Evolutionary conservation across 2,797 vertebrate genomes (phyloP).

Genomic region (Gephyroberyx darwinii): DNA sequence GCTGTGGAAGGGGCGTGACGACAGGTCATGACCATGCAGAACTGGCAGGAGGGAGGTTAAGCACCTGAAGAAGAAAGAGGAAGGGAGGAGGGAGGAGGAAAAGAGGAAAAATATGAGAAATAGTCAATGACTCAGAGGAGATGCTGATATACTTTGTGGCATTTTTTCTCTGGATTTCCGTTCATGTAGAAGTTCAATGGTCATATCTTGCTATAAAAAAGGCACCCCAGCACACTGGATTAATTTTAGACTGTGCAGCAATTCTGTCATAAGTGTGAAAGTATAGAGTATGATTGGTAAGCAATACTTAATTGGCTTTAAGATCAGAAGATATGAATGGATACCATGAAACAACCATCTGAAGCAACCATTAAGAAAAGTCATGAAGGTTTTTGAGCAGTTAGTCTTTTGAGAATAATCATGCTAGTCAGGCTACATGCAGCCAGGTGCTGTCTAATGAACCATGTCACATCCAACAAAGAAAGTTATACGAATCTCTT

Average conservation of each 20-base stretch:
- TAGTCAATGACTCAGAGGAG: conserved; percentile 11
- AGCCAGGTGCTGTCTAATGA: conserved; percentile 16
- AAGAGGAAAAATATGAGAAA: conserved; percentile 42
- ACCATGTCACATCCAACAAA: conserved; percentile 22
- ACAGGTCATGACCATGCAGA: conserved; percentile 88
- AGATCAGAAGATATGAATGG: background rate
- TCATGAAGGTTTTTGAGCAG: conserved; percentile 3
- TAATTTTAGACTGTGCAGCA: background rate
- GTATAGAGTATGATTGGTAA: background rate
- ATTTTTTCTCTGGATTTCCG: background rate
- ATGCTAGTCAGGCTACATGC: conserved; percentile 23
- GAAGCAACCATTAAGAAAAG: conserved; percentile 10
- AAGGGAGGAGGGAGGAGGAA: conserved; percentile 28
- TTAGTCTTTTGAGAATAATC: conserved; percentile 31
- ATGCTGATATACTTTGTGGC: background rate
- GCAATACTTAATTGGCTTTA: background rate
- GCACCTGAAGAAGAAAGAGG: conserved; percentile 76
- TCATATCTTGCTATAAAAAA: background rate
- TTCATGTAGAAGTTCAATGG: background rate
- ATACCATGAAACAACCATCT: conserved; percentile 2
- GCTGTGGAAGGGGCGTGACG: conserved; percentile 81
- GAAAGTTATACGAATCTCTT: conserved; percentile 28
- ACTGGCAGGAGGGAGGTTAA: conserved; percentile 82
- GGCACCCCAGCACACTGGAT: background rate
- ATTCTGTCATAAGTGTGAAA: conserved; percentile 8